Percentiles rank a stretch among this genome's conserved stretches.
Conservation (phyloP, 2,888 invertebrate species). For the Ophioninae sp. region DNA sequence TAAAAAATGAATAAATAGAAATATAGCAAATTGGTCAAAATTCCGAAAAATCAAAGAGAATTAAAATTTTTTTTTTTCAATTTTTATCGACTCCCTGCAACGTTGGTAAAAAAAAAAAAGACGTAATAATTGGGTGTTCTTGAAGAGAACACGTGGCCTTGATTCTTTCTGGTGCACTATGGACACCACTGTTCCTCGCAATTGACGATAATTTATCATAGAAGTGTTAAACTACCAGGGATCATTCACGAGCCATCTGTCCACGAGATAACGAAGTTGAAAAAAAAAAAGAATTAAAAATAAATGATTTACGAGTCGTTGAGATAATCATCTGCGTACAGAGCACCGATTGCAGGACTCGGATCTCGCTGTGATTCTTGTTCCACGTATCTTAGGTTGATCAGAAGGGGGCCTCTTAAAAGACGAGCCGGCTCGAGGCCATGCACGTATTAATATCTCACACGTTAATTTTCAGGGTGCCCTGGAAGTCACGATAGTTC, state of each 20-base stretch:
- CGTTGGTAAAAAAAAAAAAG: too few species aligned
- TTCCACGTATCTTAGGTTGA: conserved; percentile 42
- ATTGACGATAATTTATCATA: conserved; percentile 59
- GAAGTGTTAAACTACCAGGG: conserved; percentile 50
- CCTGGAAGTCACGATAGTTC: conserved; percentile 4
- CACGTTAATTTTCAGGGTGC: conserved; percentile 8
- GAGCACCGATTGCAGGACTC: conserved; percentile 20
- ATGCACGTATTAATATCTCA: conserved; percentile 8
- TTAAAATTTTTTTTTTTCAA: too few species aligned
- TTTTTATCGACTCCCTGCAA: too few species aligned
- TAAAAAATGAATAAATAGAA: too few species aligned
- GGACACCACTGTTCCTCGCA: conserved; percentile 37
- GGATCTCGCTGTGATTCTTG: conserved; percentile 54
- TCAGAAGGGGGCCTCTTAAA: conserved; percentile 25
- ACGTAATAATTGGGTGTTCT: too few species aligned
- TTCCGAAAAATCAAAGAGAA: too few species aligned
- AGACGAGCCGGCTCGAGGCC: conserved; percentile 36
- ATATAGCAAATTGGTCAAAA: too few species aligned
- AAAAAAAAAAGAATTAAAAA: too few species aligned
- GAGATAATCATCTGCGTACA: conserved; percentile 1
- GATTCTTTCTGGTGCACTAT: conserved; percentile 12
- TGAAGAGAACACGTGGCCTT: conserved; percentile 1
- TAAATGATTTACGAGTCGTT: conserved; percentile 22
- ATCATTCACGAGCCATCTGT: conserved; percentile 7
- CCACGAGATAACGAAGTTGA: conserved; percentile 27